Base-by-base conservation (phyloP, 2,113 vertebrate species). In the Microtus montanus region DNA sequence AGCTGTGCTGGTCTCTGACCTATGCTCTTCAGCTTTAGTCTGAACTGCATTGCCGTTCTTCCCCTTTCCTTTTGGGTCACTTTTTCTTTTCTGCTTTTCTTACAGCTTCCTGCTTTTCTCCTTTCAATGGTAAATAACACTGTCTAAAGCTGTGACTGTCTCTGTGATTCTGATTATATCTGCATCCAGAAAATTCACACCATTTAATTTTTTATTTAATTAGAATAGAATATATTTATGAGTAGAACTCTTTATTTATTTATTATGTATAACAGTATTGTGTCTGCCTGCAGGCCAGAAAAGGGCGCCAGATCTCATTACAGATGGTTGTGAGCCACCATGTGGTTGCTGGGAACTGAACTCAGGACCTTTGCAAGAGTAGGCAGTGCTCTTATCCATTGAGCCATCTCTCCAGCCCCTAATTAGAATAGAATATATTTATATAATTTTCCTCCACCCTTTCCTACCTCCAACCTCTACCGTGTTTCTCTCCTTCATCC, bases 21-120 rank as follows among this genome's bases (percentile, higher is more conserved):
- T 93, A 79, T n/a, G 93, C 71, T 77, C 87, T 64, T 96, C 58
- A 52, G 77, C 64, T 63, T 70, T 91, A 49, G n/a, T 92, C 80
- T 91, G 80, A 94, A 73, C 85, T 78, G 44, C 70, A 20, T 20
- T 19, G 33, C 4, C 7, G 28, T 64, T 12, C 61, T 44, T 63
- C 11, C 80, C 24, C 7, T 30, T 41, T 24, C 44, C 79, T 58
- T 35, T 66, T 12, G 26, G 61, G 14, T 66, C 9, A 63, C 61
- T 44, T 64, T 84, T 44, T 24, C 38, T 19, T 66, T 66, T 84
- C 61, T 47, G 19, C 38, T 84, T 64, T 49, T 47, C 47, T 47
- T 64, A 41, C 17, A 84, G n/a, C 11, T 64, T 38, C 24, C 61
- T 64, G 58, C 58, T 58, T 58, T 58, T 58, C 58, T 58, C 58